Evolutionary conservation across 2,888 invertebrate genomes (phyloP), one percentile per base, ranked within the genome.

Genomic region (Diarsia brunnea): DNA sequence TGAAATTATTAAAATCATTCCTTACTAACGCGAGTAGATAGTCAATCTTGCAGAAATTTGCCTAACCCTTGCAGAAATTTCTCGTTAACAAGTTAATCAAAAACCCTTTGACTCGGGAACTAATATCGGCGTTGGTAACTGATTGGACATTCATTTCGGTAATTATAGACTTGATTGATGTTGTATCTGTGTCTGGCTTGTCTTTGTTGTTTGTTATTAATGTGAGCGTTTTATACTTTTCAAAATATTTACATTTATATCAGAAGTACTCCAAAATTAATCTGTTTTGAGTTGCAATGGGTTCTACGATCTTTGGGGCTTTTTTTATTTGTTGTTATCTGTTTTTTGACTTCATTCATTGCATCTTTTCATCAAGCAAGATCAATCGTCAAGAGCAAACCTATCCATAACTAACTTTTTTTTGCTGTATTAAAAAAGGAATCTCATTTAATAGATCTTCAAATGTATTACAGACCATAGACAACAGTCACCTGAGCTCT

Each of bases 401-500:
- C 24, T 19, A 27, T 27, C 16, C 7, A 0, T 16, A 27, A 7
- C 8, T 7, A 27, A 27, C 16, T 14, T 10, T 10, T 21, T 38
- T 27, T 16, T 31, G 27, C 27, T 58, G 27, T 4, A 19, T 27
- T 31, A 31, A 31, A 10, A 4, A 69, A 31, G 11, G 16, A 4
- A n/a, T 47, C 1, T 12, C 45, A 7, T 61, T 16, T 49, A 47
- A 43, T 63, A 43, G 38, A 63, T 70, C 12, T 63, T 38, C 12
- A 24, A 14, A 16, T 45, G 27, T 53, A 12, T 97, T 61, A 11
- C 95, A 98, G 98, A 98, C 97, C 90, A 97, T 99, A 89, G 98
- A 98, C 89, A 98, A 97, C 87, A 97, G 97, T 27, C 97, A 98
- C 87, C 94, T 98, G 78, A 97, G 97, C 84, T 96, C 97, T 0